Percentiles rank a stretch among this genome's conserved stretches.
Conservation (phyloP, 2,113 vertebrate genomes). For the Oxyura jamaicensis region DNA sequence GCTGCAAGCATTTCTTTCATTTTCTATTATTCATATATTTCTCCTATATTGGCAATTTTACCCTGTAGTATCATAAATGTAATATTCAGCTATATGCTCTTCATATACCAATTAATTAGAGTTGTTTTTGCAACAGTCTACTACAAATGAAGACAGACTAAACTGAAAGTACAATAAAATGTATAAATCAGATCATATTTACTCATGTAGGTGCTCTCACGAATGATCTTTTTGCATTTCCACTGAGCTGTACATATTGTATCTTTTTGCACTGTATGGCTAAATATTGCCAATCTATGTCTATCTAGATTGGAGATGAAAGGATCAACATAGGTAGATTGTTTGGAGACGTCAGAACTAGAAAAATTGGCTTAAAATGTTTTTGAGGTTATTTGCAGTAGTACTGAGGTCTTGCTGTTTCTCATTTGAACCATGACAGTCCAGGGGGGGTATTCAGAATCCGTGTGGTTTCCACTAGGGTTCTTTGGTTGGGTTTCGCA, state of each 20-base stretch:
- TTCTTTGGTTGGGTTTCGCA: background rate
- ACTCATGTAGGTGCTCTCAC: background rate
- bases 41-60: slow-evolving; percentile 6
- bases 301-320: background rate
- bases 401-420: background rate
- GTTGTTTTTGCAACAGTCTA: background rate
- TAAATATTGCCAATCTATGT: background rate
- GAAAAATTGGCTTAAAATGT: background rate
- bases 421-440: background rate
- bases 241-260: background rate
- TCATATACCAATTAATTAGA: background rate
- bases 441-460: background rate
- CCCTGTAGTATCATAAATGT: background rate
- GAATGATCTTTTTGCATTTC: background rate
- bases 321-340: background rate
- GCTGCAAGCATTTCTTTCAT: background rate
- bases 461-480: background rate
- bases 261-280: background rate
- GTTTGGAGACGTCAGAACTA: background rate
- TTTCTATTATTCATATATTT: background rate
- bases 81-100: background rate
- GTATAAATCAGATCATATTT: background rate
- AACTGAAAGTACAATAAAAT: background rate
- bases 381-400: background rate
- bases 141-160: background rate